These are phyloP conservation scores for Podarcis muralis DNA, from an alignment of 2,113 vertebrate genomes.

Conservation along the genomic window DNA sequence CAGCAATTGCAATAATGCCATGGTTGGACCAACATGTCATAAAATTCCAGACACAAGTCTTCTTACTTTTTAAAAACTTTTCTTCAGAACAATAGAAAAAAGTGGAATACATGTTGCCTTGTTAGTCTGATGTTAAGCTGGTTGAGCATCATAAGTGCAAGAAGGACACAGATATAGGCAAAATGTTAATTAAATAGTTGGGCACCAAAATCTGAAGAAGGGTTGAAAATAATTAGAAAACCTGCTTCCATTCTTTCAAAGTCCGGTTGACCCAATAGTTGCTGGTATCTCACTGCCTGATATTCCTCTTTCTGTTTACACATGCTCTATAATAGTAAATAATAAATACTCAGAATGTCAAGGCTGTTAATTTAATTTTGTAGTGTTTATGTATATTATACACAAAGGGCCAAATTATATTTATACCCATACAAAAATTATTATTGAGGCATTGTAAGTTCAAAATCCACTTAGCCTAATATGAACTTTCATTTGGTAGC, in stretches of 20 bases:
- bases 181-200: background rate
- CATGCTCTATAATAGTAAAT: slow-evolving; percentile 62
- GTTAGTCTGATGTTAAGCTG: background rate
- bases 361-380: slow-evolving; percentile 61
- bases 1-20: background rate
- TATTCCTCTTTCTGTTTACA: slow-evolving; percentile 2
- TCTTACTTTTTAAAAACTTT: background rate
- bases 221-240: background rate
- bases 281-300: background rate
- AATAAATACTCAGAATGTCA: slow-evolving; percentile 69
- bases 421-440: background rate
- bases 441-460: slow-evolving; percentile 17
- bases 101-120: background rate
- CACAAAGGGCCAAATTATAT: background rate
- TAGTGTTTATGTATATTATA: slow-evolving; percentile 56
- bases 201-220: background rate
- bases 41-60: background rate
- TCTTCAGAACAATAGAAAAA: background rate
- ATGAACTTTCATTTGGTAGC: background rate
- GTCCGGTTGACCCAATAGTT: background rate
- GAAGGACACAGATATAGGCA: background rate
- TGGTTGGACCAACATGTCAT: background rate
- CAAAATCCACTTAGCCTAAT: slow-evolving; percentile 7
- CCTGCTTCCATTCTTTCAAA: background rate
- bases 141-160: background rate